Evolutionary conservation across 2,113 vertebrate genomes (phyloP).

Genomic region (Apteryx owenii): DNA sequence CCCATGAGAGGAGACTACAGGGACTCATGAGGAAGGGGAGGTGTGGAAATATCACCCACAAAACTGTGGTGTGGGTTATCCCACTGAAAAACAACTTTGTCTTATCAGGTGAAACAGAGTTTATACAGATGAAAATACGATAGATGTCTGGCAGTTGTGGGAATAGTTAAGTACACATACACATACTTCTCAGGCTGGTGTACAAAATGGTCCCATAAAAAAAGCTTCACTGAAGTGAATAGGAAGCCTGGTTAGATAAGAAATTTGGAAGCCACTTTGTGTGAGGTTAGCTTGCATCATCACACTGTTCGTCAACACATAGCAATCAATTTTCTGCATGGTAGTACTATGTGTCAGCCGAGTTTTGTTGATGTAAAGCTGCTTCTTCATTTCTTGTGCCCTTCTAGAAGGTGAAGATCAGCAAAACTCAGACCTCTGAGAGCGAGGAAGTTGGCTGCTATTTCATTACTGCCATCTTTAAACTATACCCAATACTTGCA

Average conservation of each 20-base stretch:
- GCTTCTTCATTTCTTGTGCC: background rate
- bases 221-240: background rate
- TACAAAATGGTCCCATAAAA: background rate
- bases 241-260: background rate
- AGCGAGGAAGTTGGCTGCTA: fast-evolving
- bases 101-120: too few species aligned
- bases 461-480: background rate
- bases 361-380: background rate
- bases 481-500: background rate
- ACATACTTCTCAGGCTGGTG: background rate
- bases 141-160: too few species aligned
- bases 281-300: background rate
- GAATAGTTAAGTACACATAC: background rate
- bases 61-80: too few species aligned
- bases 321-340: background rate
- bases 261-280: background rate
- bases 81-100: too few species aligned
- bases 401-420: background rate
- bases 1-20: too few species aligned
- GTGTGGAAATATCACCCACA: too few species aligned
- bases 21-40: too few species aligned
- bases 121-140: too few species aligned
- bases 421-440: background rate
- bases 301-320: background rate
- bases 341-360: too few species aligned